These are phyloP conservation scores for Caenorhabditis sp. DNA, from an alignment of 2,888 invertebrate genomes.

Conservation along the genomic window DNA sequence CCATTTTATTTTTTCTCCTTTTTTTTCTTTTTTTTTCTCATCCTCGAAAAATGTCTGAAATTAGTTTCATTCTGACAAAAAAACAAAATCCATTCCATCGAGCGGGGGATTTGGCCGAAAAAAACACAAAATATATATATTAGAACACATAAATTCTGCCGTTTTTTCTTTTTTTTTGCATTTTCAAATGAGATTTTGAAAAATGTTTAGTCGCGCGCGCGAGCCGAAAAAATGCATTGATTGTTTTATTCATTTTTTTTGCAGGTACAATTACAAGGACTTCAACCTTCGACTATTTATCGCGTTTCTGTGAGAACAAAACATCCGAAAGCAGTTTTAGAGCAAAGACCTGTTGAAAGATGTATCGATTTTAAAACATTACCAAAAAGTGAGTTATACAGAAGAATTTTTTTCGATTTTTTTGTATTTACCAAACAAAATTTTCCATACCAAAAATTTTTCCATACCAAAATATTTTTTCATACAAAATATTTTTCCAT, in stretches of 20 bases:
- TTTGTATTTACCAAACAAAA: no score
- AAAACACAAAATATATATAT: background rate
- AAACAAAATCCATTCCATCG: background rate
- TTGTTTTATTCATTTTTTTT: slow-evolving; percentile 15
- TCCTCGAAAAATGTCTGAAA: slow-evolving; percentile 2
- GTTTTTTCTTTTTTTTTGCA: background rate
- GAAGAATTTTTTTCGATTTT: no score
- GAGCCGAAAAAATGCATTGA: background rate
- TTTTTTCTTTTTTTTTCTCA: slow-evolving; percentile 11
- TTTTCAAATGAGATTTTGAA: background rate
- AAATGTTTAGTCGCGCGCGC: no score
- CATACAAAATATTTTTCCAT: no score
- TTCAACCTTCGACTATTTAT: slow-evolving; percentile 94
- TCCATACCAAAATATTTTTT: no score
- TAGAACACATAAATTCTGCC: background rate
- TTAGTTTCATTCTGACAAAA: background rate
- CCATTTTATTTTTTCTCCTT: slow-evolving; percentile 6
- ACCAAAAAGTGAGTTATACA: slow-evolving; percentile 66
- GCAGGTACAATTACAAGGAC: slow-evolving; percentile 75
- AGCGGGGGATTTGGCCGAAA: background rate
- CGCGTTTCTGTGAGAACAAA: slow-evolving; percentile 94
- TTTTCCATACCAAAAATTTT: no score
- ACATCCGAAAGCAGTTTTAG: slow-evolving; percentile 77
- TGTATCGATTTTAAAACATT: slow-evolving; percentile 93
- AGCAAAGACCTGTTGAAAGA: slow-evolving; percentile 70